Evolutionary conservation across 2,888 invertebrate species (phyloP).

Genomic region (Ellobium chinense): DNA sequence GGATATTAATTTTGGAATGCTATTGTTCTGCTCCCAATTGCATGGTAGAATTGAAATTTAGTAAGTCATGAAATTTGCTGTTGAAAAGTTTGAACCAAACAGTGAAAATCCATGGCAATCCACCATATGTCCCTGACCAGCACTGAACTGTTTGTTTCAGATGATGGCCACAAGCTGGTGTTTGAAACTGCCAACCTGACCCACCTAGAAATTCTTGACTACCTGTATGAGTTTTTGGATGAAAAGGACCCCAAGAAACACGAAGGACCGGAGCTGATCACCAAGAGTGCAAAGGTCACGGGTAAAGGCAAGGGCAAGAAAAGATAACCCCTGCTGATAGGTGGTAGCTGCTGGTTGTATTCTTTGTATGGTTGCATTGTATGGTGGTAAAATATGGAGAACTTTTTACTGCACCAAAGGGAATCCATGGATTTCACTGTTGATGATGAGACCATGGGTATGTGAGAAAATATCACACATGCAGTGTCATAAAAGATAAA

Average conservation of each 20-base stretch:
- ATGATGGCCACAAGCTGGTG: constrained; percentile 61
- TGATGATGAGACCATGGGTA: too few relatives aligned
- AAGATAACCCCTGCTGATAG: not conserved
- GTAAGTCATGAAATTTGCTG: too few relatives aligned
- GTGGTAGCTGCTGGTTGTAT: not conserved
- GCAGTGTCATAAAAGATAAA: too few relatives aligned
- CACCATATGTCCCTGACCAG: too few relatives aligned
- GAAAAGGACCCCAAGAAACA: constrained; percentile 57
- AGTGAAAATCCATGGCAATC: too few relatives aligned
- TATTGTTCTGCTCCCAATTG: too few relatives aligned
- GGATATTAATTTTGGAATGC: too few relatives aligned
- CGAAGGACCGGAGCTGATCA: constrained; percentile 42
- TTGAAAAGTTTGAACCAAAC: too few relatives aligned
- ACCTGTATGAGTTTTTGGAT: constrained; percentile 54
- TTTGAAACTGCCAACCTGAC: constrained; percentile 61
- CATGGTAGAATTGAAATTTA: too few relatives aligned
- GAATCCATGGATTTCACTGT: too few relatives aligned
- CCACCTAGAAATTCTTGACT: constrained; percentile 57
- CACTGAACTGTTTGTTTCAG: constrained; percentile 49
- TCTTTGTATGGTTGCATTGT: not conserved
- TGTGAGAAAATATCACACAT: too few relatives aligned
- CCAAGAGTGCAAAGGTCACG: constrained; percentile 45
- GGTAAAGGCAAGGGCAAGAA: constrained; percentile 29
- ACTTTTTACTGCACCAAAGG: too few relatives aligned
- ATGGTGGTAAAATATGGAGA: not conserved